A percentile compares a stretch with the other conserved stretches of the same genome.
Evolutionary conservation across 2,797 vertebrate genomes (phyloP).

Genomic region (Pangasius macronema): DNA sequence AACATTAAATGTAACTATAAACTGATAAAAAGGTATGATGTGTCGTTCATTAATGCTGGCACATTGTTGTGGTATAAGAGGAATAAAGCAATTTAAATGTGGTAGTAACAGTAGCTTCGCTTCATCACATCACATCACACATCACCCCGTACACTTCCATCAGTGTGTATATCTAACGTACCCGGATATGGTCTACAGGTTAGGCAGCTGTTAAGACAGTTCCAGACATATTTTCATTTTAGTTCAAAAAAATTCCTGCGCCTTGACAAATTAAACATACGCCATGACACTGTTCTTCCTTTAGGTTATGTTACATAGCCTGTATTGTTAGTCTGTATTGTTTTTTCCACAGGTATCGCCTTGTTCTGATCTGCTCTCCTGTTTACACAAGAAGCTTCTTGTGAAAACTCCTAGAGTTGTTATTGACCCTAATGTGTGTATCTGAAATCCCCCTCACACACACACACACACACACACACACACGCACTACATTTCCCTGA

Average conservation of each 20-base stretch:
- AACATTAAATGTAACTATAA: too few relatives aligned
- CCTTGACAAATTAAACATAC: background rate
- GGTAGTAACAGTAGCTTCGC: background rate
- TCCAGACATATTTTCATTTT: too few relatives aligned
- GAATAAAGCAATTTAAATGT: background rate
- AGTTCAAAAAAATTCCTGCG: too few relatives aligned
- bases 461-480: background rate
- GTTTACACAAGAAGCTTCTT: conserved; percentile 26
- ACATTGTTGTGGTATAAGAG: background rate
- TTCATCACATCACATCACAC: background rate
- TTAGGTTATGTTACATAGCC: background rate
- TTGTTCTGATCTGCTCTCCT: conserved; percentile 2
- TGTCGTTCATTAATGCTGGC: background rate
- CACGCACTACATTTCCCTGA: background rate
- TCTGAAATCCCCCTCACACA: conserved; percentile 11
- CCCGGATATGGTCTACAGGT: background rate
- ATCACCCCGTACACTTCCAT: background rate
- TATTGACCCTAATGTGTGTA: conserved; percentile 41
- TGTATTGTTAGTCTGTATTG: background rate
- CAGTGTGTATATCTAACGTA: background rate
- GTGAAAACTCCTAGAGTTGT: conserved; percentile 41
- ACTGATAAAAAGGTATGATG: too few relatives aligned
- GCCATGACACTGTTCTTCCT: background rate
- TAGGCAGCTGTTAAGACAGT: background rate
- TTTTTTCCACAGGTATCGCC: conserved; percentile 24